Percentiles rank a stretch among this genome's conserved stretches.
Conservation (phyloP, 1,140 invertebrate genomes). For the Hormaphis cornu region DNA sequence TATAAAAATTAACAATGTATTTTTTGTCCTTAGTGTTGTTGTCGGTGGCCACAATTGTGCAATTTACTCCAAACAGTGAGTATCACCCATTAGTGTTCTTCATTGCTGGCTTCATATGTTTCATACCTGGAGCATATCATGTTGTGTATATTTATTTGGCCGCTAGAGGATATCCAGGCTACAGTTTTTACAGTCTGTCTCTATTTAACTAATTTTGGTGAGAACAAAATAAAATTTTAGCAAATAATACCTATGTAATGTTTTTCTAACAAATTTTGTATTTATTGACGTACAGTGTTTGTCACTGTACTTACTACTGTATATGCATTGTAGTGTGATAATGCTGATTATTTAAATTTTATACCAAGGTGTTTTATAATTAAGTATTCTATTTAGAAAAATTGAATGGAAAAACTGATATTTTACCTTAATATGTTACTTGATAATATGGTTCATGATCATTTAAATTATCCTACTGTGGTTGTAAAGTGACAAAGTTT, state of each 20-base stretch:
- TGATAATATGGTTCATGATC: too few relatives aligned
- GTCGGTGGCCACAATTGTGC: slow-evolving; percentile 31
- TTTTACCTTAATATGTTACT: too few relatives aligned
- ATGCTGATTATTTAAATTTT: too few relatives aligned
- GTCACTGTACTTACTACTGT: too few relatives aligned
- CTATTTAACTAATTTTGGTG: slow-evolving; percentile 56
- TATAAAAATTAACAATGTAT: neutral
- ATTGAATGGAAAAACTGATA: too few relatives aligned
- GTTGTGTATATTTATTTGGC: slow-evolving; percentile 74
- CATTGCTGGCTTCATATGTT: slow-evolving; percentile 69
- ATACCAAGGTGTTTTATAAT: too few relatives aligned
- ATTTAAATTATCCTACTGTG: too few relatives aligned
- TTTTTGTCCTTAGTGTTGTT: slow-evolving; percentile 34
- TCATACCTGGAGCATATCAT: slow-evolving; percentile 70
- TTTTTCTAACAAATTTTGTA: neutral
- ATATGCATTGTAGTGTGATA: too few relatives aligned
- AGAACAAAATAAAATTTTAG: slow-evolving; percentile 37
- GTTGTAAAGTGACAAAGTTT: too few relatives aligned
- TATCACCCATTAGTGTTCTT: slow-evolving; percentile 70
- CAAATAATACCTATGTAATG: slow-evolving; percentile 36
- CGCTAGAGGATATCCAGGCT: slow-evolving; percentile 66
- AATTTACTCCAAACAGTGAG: slow-evolving; percentile 47
- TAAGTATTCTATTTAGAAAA: too few relatives aligned
- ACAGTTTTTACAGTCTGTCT: slow-evolving; percentile 72
- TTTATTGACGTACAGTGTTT: too few relatives aligned